These are phyloP conservation scores for Tauraco erythrolophus DNA, from an alignment of 2,113 vertebrate species.

Conservation along the genomic window DNA sequence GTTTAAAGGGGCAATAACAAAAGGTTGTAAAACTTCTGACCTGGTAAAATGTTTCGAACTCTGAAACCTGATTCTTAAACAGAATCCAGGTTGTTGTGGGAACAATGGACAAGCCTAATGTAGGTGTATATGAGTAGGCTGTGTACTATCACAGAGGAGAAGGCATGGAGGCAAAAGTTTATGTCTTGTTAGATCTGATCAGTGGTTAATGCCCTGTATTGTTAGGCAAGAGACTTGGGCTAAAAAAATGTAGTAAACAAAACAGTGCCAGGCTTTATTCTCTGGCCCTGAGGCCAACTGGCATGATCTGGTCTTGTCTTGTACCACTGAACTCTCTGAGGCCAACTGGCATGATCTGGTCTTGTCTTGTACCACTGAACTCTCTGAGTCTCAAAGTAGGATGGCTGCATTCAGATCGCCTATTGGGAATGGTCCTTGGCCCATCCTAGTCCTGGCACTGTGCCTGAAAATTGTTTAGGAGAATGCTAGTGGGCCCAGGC, in stretches of 20 bases:
- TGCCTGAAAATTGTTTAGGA: background rate
- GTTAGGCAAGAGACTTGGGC: background rate
- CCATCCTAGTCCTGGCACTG: background rate
- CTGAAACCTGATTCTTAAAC: background rate
- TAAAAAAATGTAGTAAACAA: background rate
- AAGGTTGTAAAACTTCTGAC: background rate
- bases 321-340: background rate
- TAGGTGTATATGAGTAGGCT: background rate
- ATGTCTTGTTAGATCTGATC: background rate
- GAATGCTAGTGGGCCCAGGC: background rate
- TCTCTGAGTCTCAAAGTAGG: background rate
- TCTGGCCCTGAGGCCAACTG: background rate
- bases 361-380: background rate
- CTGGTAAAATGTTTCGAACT: background rate
- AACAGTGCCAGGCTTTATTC: background rate
- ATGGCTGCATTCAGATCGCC: background rate
- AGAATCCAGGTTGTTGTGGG: background rate
- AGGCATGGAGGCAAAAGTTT: background rate
- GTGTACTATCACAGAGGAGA: background rate
- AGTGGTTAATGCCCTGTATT: background rate
- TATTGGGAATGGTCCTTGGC: background rate
- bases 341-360: background rate
- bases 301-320: background rate
- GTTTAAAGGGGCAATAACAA: background rate
- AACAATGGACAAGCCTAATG: background rate